A percentile compares a stretch with the other conserved stretches of the same genome.
These are phyloP conservation scores for Drosophila barbarae DNA, from an alignment of 2,888 invertebrate genomes.

Conservation along the genomic window DNA sequence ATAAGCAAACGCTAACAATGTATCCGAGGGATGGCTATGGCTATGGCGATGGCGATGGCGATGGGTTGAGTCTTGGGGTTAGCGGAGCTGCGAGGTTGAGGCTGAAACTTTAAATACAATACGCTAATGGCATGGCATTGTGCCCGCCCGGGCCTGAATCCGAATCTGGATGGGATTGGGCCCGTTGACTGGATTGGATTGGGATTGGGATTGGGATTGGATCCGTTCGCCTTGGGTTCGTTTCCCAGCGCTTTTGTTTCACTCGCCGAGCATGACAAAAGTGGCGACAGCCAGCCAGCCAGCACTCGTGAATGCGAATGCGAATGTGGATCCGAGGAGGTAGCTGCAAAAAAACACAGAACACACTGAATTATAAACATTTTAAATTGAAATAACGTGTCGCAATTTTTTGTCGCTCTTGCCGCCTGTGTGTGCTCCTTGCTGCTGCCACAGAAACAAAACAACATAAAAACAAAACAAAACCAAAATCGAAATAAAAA, in stretches of 20 bases:
- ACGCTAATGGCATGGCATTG: slow-evolving; percentile 46
- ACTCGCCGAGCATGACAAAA: slow-evolving; percentile 44
- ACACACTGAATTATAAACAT: slow-evolving; percentile 73
- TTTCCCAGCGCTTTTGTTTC: slow-evolving; percentile 44
- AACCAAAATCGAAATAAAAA: slow-evolving; percentile 17
- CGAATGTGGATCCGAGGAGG: slow-evolving; percentile 35
- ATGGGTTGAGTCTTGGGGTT: slow-evolving; percentile 1
- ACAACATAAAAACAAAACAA: slow-evolving; percentile 9
- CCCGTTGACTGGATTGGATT: slow-evolving; percentile 17
- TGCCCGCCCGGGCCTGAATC: slow-evolving; percentile 39
- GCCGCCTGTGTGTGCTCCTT: slow-evolving; percentile 41
- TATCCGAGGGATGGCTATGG: slow-evolving; percentile 9
- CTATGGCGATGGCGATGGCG: not conserved
- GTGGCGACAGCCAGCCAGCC: slow-evolving; percentile 44
- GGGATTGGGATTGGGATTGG: slow-evolving; percentile 13
- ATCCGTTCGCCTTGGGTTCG: slow-evolving; percentile 24
- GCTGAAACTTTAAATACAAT: slow-evolving; percentile 45
- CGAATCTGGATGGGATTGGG: slow-evolving; percentile 41
- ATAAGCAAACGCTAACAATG: slow-evolving; percentile 40
- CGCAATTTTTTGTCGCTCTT: slow-evolving; percentile 68
- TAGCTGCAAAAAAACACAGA: slow-evolving; percentile 38
- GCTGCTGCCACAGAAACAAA: slow-evolving; percentile 42
- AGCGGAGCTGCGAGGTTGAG: slow-evolving; percentile 18
- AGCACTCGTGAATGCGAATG: slow-evolving; percentile 40
- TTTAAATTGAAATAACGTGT: slow-evolving; percentile 78